phyloP scores from a whole-genome alignment of 1,140 invertebrate species.

The Pectinophora gossypiella region DNA sequence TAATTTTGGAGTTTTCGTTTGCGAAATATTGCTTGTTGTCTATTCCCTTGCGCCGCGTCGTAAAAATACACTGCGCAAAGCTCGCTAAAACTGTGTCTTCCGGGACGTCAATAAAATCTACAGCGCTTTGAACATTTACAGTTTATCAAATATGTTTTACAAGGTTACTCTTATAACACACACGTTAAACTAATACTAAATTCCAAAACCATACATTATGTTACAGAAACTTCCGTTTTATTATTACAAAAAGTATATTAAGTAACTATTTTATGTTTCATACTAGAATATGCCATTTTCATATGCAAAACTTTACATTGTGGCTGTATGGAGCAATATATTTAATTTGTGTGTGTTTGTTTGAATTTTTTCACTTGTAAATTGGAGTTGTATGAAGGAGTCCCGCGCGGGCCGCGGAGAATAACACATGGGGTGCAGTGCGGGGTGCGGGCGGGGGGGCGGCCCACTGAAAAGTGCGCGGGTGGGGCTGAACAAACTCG shows the following conservation, averaged over 20 bases:
- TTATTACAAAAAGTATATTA: too few relatives aligned
- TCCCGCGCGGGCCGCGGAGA: constrained; percentile 65
- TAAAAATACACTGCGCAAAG: background rate
- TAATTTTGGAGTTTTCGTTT: background rate
- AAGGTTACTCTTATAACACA: too few relatives aligned
- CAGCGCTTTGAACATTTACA: too few relatives aligned
- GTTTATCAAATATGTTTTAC: too few relatives aligned
- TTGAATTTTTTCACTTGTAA: constrained; percentile 72
- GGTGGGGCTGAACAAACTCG: constrained; percentile 73
- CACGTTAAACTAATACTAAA: too few relatives aligned
- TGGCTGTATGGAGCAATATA: too few relatives aligned
- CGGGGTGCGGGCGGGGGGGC: constrained; percentile 58
- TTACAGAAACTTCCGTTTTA: too few relatives aligned
- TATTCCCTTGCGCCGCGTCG: background rate
- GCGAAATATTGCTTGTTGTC: background rate
- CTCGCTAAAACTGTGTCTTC: background rate
- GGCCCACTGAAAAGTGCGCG: constrained; percentile 73
- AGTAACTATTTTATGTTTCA: too few relatives aligned
- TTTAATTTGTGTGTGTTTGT: constrained; percentile 57
- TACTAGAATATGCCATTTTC: too few relatives aligned
- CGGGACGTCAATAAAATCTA: background rate
- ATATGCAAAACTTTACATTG: constrained; percentile 18
- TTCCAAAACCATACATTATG: too few relatives aligned
- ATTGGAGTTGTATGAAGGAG: constrained; percentile 74
- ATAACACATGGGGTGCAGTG: constrained; percentile 74